These are phyloP conservation scores for Solenodon paradoxus DNA, from an alignment of 2,113 vertebrate genomes.

Conservation along the genomic window DNA sequence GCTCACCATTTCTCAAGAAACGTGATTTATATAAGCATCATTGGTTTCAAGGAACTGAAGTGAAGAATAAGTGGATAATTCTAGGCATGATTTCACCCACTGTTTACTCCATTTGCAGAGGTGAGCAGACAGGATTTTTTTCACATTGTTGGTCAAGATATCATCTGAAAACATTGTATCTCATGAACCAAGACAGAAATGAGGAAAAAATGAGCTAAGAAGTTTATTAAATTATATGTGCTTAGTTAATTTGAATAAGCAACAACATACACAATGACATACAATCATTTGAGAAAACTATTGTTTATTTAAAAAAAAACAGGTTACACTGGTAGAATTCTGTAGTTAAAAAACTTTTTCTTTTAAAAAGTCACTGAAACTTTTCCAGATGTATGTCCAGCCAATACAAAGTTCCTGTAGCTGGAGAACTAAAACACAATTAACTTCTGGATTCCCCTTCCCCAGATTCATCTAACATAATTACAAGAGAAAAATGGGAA, in stretches of 20 bases:
- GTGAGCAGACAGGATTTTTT: not conserved
- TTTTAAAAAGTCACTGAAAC: constrained; percentile 95
- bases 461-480: constrained; percentile 92
- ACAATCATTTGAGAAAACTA: constrained; percentile 98
- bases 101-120: not conserved
- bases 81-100: not conserved
- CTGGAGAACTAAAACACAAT: constrained; percentile 85
- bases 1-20: not conserved
- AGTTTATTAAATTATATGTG: constrained; percentile 10
- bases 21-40: not conserved
- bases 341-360: constrained; percentile 95
- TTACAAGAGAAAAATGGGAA: constrained; percentile 86
- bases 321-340: constrained; percentile 97
- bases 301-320: constrained; percentile 98
- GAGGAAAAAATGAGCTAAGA: not conserved
- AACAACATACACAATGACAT: constrained; percentile 85
- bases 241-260: constrained; percentile 74
- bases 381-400: constrained; percentile 87
- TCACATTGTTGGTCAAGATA: not conserved
- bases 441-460: constrained; percentile 75
- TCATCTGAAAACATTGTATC: not conserved
- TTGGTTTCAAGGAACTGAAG: not conserved
- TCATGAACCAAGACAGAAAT: not conserved
- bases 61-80: not conserved
- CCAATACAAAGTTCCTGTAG: constrained; percentile 91